Conservation (phyloP, 2,888 invertebrate species). For the Oxycera nigricornis region DNA sequence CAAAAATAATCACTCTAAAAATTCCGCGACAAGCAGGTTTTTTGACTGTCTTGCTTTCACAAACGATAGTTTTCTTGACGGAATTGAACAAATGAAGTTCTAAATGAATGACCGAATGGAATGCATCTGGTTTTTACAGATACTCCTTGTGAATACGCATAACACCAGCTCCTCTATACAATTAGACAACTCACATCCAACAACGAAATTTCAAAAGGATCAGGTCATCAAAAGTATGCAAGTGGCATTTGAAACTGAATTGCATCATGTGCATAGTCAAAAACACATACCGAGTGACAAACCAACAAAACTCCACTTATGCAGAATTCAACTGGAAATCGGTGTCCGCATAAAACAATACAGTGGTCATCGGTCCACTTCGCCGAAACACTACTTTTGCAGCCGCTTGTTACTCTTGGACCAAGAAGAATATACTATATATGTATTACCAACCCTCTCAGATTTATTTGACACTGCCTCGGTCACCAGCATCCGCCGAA, state of each 20-base stretch:
- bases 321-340: conserved; percentile 26
- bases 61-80: too few species aligned
- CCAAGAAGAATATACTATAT: too few species aligned
- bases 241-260: conserved; percentile 31
- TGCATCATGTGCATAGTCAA: conserved; percentile 15
- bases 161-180: too few species aligned
- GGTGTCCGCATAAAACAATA: conserved; percentile 15
- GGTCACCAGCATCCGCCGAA: background rate
- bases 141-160: too few species aligned
- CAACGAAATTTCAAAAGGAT: too few species aligned
- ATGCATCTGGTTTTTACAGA: too few species aligned
- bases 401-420: background rate
- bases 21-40: too few species aligned
- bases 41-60: too few species aligned
- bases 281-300: conserved; percentile 26
- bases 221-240: conserved; percentile 19
- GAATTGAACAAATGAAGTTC: too few species aligned
- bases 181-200: too few species aligned
- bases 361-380: conserved; percentile 3
- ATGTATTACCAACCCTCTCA: background rate
- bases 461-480: background rate
- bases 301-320: conserved; percentile 33
- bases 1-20: too few species aligned
- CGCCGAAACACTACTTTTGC: background rate
- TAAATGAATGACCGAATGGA: too few species aligned